phyloP scores from a whole-genome alignment of 2,888 invertebrate species.

The Drosophila yooni region DNA sequence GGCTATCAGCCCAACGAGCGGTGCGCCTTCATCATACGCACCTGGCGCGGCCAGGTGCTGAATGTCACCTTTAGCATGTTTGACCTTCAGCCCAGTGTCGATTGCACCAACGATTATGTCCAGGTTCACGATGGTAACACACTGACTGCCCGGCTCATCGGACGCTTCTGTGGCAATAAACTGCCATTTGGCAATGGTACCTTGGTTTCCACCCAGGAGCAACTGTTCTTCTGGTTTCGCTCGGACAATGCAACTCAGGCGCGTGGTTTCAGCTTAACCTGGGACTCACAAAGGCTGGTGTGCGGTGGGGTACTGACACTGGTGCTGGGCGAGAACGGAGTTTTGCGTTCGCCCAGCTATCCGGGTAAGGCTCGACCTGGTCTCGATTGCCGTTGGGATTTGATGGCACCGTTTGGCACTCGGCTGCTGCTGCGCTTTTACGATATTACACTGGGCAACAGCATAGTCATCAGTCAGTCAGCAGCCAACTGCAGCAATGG shows the following conservation, averaged over 20 bases:
- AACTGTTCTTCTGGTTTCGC: conserved; percentile 91
- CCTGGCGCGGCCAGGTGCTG: conserved; percentile 88
- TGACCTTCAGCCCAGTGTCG: conserved; percentile 86
- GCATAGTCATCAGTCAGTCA: background rate
- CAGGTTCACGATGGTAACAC: conserved; percentile 94
- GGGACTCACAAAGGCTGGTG: conserved; percentile 90
- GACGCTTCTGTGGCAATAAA: conserved; percentile 91
- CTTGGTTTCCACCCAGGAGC: conserved; percentile 90
- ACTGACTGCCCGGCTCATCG: conserved; percentile 89
- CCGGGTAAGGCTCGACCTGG: conserved; percentile 94
- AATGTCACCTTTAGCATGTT: conserved; percentile 92
- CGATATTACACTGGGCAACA: conserved; percentile 85
- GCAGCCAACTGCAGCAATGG: conserved; percentile 62
- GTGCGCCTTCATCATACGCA: conserved; percentile 93
- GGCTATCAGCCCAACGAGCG: conserved; percentile 88
- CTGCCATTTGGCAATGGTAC: conserved; percentile 89
- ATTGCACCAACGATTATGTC: conserved; percentile 90
- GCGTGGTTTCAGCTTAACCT: conserved; percentile 91
- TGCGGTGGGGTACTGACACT: conserved; percentile 88
- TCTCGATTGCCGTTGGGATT: conserved; percentile 93
- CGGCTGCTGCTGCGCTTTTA: conserved; percentile 91
- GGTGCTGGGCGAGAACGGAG: conserved; percentile 87
- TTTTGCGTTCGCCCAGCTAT: conserved; percentile 93
- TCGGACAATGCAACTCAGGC: conserved; percentile 88
- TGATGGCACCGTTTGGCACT: conserved; percentile 89